Percentiles rank a stretch among this genome's conserved stretches.
These are phyloP conservation scores for Anolis apletophallus DNA, from an alignment of 2,797 vertebrate genomes.

Conservation along the genomic window DNA sequence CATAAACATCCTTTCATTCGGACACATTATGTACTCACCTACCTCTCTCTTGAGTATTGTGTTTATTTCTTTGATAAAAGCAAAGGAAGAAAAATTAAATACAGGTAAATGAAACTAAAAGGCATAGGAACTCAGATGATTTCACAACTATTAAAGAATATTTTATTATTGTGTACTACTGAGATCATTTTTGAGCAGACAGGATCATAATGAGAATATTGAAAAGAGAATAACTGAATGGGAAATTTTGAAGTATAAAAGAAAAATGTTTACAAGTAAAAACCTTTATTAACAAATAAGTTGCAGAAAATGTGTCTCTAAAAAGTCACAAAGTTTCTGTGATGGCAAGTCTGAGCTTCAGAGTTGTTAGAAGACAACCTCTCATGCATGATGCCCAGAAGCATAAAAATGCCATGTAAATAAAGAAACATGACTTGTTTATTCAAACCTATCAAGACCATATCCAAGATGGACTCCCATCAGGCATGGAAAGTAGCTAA, in stretches of 20 bases:
- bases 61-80: neutral
- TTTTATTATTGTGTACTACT: neutral
- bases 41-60: neutral
- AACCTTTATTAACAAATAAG: neutral
- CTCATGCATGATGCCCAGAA: neutral
- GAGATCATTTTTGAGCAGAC: conserved; percentile 7
- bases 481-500: neutral
- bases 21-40: neutral
- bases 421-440: neutral
- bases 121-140: neutral
- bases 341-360: neutral
- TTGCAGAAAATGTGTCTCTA: neutral
- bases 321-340: neutral
- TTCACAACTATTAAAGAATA: conserved; percentile 5
- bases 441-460: neutral
- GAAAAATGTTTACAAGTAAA: neutral
- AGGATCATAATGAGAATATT: neutral
- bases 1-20: neutral
- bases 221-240: neutral
- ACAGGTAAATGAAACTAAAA: neutral
- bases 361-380: neutral
- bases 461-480: neutral
- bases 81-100: neutral
- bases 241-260: neutral
- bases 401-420: neutral